Evolutionary conservation across 2,113 vertebrate genomes (phyloP).

Genomic region (Castor canadensis): DNA sequence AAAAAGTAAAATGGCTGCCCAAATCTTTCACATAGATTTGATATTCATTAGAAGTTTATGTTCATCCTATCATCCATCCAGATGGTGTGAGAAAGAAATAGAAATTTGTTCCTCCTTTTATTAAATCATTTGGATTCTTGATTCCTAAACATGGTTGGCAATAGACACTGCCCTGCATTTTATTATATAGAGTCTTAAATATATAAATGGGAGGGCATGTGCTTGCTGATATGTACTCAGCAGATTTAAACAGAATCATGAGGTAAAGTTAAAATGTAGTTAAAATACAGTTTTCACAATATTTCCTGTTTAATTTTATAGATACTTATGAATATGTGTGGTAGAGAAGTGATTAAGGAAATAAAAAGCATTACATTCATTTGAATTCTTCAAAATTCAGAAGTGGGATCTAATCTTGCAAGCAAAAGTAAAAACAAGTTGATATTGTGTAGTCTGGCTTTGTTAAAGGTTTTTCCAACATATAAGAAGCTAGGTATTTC

Average conservation of each 20-base stretch:
- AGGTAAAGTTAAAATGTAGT: not conserved
- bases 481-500: not conserved
- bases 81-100: not conserved
- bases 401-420: not conserved
- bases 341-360: not conserved
- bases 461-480: constrained; percentile 5
- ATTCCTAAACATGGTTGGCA: not conserved
- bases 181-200: not conserved
- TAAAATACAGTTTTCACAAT: not conserved
- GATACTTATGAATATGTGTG: not conserved
- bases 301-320: not conserved
- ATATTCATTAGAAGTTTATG: not conserved
- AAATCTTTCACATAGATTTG: not conserved
- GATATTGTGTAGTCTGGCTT: not conserved
- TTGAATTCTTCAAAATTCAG: not conserved
- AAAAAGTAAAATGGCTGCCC: not conserved
- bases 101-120: not conserved
- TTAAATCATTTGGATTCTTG: not conserved
- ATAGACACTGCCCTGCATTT: not conserved
- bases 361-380: not conserved
- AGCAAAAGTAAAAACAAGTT: not conserved
- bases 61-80: not conserved
- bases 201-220: not conserved
- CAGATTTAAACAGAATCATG: not conserved
- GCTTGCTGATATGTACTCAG: not conserved